Base-by-base conservation (phyloP, 2,113 vertebrate species). In the Trematomus loennbergii region DNA sequence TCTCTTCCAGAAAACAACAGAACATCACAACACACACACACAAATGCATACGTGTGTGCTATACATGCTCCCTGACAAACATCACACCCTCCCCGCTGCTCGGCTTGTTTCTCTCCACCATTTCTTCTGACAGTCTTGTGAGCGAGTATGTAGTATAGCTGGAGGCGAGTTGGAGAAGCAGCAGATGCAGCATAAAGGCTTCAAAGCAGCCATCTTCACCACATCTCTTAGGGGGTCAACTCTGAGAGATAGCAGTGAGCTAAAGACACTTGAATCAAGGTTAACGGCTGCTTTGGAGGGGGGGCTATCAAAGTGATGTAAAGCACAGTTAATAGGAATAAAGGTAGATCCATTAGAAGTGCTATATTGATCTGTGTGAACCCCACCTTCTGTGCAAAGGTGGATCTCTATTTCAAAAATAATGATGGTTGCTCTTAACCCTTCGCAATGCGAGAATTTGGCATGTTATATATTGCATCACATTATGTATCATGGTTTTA, bases 191-290 rank as follows among this genome's bases (percentile, higher is more conserved):
- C 72, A 81, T 40, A 87, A 83, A 89, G 61, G 83, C 89, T 87
- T 92, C 88, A 91, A 92, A 89, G 89, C 76, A 78, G 81, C 75
- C 82, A 79, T 75, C 84, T 88, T 72, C 75, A 82, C 72, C 78
- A 29, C 59, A 20, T 79, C 78, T 89, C 75, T 91, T 87, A 91
- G 83, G 64, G 43, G 89, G 89, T 91, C 90, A 91, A 87, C 62
- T 87, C 79, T 63, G 79, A 85, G 79, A 82, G 78, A 86, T 61
- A 69, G 58, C 46, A 74, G 72, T 8, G 59, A 85, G 67, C 54
- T 75, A 74, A 75, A 91, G 83, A 88, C 82, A 71, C 84, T 85
- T 76, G 81, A 83, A 88, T 84, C 80, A 75, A 88, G 87, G 86
- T 89, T 89, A 88, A 82, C 40, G 12, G 82, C 82, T 12, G 84